Evolutionary conservation across 2,888 invertebrate species (phyloP).

Genomic region (Stictocephala bisonia): DNA sequence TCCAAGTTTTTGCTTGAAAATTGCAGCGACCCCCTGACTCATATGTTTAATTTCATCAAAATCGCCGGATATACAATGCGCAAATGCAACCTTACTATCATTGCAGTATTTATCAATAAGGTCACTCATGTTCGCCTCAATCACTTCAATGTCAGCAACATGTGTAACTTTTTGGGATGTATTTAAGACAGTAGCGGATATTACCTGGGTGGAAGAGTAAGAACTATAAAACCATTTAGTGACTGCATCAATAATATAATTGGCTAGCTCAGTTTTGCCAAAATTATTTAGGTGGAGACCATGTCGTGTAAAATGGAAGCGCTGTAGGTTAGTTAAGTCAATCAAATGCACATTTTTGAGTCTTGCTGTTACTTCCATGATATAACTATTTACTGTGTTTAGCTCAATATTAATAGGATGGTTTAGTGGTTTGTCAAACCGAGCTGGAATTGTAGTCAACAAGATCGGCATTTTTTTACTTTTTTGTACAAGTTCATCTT

Average conservation of each 20-base stretch:
- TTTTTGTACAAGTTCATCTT: background rate
- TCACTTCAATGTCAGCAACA: no score
- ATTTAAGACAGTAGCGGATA: no score
- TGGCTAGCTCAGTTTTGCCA: background rate
- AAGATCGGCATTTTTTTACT: background rate
- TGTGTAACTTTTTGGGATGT: no score
- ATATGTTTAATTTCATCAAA: no score
- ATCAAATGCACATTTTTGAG: slow-evolving; percentile 4
- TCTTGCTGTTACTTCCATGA: background rate
- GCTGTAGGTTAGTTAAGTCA: background rate
- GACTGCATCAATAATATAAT: background rate
- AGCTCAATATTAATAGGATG: background rate
- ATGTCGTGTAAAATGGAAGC: background rate
- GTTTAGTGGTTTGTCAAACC: background rate
- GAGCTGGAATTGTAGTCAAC: background rate
- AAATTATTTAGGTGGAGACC: background rate
- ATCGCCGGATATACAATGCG: no score
- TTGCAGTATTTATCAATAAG: no score
- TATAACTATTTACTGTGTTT: background rate
- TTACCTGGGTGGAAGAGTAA: no score
- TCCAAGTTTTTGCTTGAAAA: no score
- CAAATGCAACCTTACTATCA: no score
- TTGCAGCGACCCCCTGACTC: no score
- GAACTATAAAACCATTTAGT: no score
- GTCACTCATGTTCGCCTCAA: no score